phyloP scores from a whole-genome alignment of 2,113 vertebrate species.

The Zootoca vivipara region DNA sequence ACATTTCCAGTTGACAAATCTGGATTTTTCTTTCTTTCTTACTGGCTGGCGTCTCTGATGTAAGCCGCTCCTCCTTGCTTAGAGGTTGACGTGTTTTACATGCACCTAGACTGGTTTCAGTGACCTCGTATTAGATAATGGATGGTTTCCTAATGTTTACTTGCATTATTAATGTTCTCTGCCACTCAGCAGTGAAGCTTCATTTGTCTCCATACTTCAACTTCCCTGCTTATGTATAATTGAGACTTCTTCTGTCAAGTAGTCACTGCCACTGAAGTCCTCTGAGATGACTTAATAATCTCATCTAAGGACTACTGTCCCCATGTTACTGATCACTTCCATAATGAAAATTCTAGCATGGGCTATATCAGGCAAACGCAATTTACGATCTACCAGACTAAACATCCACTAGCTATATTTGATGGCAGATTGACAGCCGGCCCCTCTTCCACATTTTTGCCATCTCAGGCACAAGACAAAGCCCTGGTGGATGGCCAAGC shows the following conservation, averaged over 20 bases:
- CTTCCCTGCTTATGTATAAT: slow-evolving; percentile 5
- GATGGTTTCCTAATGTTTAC: slow-evolving; percentile 45
- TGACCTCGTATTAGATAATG: slow-evolving; percentile 20
- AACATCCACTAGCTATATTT: not conserved
- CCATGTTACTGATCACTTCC: not conserved
- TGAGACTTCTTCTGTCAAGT: slow-evolving; percentile 41
- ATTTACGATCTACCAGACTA: not conserved
- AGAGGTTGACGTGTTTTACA: slow-evolving; percentile 4
- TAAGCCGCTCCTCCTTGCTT: not conserved
- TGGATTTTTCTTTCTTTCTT: not conserved
- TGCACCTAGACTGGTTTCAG: not conserved
- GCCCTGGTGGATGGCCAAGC: too few species aligned
- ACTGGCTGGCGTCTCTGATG: not conserved
- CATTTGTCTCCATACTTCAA: slow-evolving; percentile 49
- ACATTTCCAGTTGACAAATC: slow-evolving; percentile 12
- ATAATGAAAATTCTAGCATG: not conserved
- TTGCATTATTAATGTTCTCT: slow-evolving; percentile 36
- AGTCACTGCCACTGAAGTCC: slow-evolving; percentile 15
- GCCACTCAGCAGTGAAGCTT: slow-evolving; percentile 27
- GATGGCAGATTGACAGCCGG: not conserved
- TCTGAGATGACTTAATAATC: slow-evolving; percentile 50
- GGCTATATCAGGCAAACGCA: not conserved
- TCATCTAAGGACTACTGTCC: not conserved
- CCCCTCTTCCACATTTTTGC: not conserved
- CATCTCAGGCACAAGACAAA: not conserved